Evolutionary conservation across 2,888 invertebrate genomes (phyloP), one percentile per base, ranked within the genome.

Genomic region (Caenorhabditis uteleia): DNA sequence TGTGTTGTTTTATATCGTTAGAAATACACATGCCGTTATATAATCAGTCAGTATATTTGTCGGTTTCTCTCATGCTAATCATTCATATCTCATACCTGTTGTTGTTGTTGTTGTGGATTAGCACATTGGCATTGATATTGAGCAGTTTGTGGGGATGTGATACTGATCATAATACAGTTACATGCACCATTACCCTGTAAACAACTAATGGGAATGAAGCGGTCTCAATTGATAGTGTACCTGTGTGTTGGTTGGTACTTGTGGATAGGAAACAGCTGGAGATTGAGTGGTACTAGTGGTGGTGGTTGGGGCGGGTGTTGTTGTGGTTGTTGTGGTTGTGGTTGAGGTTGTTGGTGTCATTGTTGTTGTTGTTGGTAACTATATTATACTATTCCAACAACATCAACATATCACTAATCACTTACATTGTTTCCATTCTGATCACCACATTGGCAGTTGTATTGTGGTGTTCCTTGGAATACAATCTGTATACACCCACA

Each of bases 401-500:
- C n/a, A n/a, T 39, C 10, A 36, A 31, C 12, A 18, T 38, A 18
- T n/a, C n/a, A n/a, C n/a, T n/a, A n/a, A n/a, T 10, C 31, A 53
- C 70, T 60, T 21, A 71, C 71, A 16, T 62, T 57, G 23, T 68
- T 67, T 50, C 67, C 67, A 27, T 56, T 68, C 34, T 56, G 53
- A 45, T 73, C 73, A 27, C 66, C 72, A 39, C 75, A 75, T 16
- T 74, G 69, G 34, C 75, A 75, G n/a, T 74, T 67, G 56, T 75
- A 75, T 21, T 68, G 69, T 21, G 75, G 75, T 8, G 68, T 56
- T 34, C 73, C 74, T 44, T 64, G 58, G 58, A 75, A 68, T 16
- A 75, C 71, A 53, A 75, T 75, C 53, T 75, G 75, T 33, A 75
- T 68, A 53, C 75, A 75, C 16, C 71, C 73, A 42, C 75, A 75